Conservation (phyloP, 2,113 vertebrate genomes). For the Paramisgurnus dabryanus region DNA sequence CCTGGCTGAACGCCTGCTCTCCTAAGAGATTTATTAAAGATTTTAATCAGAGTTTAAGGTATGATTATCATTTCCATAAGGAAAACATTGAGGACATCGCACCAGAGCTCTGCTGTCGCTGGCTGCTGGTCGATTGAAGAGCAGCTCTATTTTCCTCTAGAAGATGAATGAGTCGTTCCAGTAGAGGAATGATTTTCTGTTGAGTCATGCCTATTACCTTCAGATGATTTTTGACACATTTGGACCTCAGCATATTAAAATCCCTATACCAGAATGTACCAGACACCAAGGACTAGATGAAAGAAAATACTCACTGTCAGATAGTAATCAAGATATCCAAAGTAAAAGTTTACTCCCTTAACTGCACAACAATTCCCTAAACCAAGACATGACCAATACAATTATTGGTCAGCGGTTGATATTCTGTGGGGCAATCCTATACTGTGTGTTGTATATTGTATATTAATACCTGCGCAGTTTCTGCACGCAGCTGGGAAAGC, state of each 20-base stretch:
- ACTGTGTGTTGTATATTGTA: neutral
- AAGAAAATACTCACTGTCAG: constrained; percentile 12
- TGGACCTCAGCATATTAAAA: constrained; percentile 66
- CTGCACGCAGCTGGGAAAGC: constrained; percentile 67
- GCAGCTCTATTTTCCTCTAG: constrained; percentile 66
- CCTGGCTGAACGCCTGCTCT: constrained; percentile 58
- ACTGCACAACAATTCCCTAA: neutral
- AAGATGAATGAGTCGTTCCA: constrained; percentile 70
- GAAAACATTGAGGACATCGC: neutral
- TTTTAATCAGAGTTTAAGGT: neutral
- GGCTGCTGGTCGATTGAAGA: constrained; percentile 52
- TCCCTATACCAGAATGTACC: constrained; percentile 78
- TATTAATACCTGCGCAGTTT: constrained; percentile 78
- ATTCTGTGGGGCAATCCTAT: neutral
- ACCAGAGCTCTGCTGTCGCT: constrained; percentile 58
- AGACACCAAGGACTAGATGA: constrained; percentile 71
- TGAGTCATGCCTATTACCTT: constrained; percentile 59
- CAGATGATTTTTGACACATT: constrained; percentile 29
- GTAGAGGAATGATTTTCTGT: constrained; percentile 74
- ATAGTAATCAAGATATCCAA: neutral
- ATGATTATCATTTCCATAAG: too few relatives aligned
- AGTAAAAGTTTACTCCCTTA: neutral
- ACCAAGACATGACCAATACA: constrained; percentile 6
- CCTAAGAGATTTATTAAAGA: constrained; percentile 59
- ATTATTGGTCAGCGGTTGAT: neutral